Base-by-base conservation (phyloP, 2,113 vertebrate genomes). In the Gyps fulvus region DNA sequence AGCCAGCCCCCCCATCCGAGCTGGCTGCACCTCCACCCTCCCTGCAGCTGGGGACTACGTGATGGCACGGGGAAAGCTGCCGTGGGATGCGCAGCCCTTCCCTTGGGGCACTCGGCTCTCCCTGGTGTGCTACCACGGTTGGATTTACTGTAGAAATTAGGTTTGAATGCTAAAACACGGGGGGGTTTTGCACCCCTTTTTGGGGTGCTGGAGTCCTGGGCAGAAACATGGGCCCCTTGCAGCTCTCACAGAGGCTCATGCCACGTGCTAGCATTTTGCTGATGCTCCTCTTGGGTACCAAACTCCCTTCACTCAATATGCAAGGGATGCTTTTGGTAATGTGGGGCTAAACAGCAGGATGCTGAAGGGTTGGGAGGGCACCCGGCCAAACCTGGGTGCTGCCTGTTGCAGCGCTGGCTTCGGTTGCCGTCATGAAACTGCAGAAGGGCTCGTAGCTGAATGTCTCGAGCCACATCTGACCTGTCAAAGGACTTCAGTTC, bases 381-480 rank as follows among this genome's bases (percentile, higher is more conserved):
- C 11, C 58, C 6, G 4, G 52, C 15, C 21, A 34, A 45, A 87
- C 26, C 52, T 71, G 79, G 13, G 25, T 22, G 34, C 50, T 70
- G 65, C 40, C 18, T 57, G 23, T 34, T 57, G 74, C 20, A 31
- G 11, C 2, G 0, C 8, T 89, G 81, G 10, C 29, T 73, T 77
- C 2, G 1, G 55, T 20, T 26, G 14, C 63, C 2, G 0, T 5
- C 0, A 0, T 21, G 57, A 36, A 45, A 19, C 16, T 11, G 6
- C 29, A 45, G 59, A 73, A 86, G 36, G 34, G 8, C 36, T 89
- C 3, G 0, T 20, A 58, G 55, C n/a, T 71, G 55, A 50, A 11
- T 6, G 4, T 49, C 63, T 49, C 1, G 1, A 63, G 20, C 3
- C 8, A 3, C 2, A 3, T 32, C 50, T 3, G 13, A 43, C 50